Base-by-base conservation (phyloP, 2,113 vertebrate species). In the Tachycineta bicolor region DNA sequence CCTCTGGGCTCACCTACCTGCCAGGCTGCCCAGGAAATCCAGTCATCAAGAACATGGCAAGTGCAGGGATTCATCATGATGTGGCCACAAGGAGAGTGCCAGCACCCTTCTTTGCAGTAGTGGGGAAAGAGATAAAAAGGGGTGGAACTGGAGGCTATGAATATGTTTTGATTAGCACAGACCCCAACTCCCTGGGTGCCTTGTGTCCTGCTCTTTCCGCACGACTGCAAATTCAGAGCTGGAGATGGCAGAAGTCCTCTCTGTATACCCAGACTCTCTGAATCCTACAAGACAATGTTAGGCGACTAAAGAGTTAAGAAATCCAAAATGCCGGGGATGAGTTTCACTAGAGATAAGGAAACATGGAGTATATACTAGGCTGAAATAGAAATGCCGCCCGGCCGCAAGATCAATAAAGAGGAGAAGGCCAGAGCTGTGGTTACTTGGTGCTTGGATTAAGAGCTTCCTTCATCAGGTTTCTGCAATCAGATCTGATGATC, bases 401-500 rank as follows among this genome's bases (percentile, higher is more conserved):
- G 79, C 83, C 47, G 1, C 59, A 74, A 68, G 86, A 94, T 92
- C 93, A 83, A 92, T 94, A 75, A 39, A 78, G 77, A 79, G 62
- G 87, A 89, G 90, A 93, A 79, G 83, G 73, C 94, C 73, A 76
- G 89, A 75, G 90, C 53, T 83, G 77, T 90, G 89, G 92, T 96
- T 94, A 82, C 80, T 73, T 60, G 69, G 80, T 50, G 74, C 90
- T 75, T 14, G 43, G 90, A 92, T 95, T 89, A 94, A 95, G 90
- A 93, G 88, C 86, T 92, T 93, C 94, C 86, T 90, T 93, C 94
- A 86, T 83, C 47, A 0, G 59, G 83, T 96, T 93, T 87, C 90
- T 93, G 95, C 90, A 91, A 81, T 87, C 80, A 80, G 89, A 92
- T 92, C 90, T 62, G 92, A 93, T 77, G 87, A 93, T 87, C 71